These are phyloP conservation scores for Rallus crepitans DNA, from an alignment of 2,797 vertebrate species.

Conservation along the genomic window DNA sequence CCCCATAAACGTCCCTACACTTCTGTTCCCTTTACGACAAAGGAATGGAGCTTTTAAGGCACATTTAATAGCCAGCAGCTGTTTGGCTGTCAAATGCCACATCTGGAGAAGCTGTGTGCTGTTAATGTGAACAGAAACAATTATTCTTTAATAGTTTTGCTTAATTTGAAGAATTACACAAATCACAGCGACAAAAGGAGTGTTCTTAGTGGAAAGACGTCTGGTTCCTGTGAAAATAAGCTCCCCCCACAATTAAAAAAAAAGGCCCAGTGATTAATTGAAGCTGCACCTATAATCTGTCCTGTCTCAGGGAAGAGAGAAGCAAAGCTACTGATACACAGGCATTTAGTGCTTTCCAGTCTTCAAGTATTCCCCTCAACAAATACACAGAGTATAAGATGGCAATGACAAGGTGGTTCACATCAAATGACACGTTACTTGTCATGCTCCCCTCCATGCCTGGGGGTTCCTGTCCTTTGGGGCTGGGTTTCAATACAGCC, in stretches of 20 bases:
- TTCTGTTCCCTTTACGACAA: slow-evolving; percentile 73
- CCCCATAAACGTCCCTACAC: slow-evolving; percentile 71
- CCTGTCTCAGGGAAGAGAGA: neutral
- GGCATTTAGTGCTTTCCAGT: neutral
- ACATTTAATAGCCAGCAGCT: slow-evolving; percentile 76
- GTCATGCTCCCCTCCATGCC: neutral
- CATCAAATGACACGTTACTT: neutral
- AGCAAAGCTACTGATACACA: neutral
- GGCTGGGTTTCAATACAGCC: neutral
- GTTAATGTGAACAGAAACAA: slow-evolving; percentile 62
- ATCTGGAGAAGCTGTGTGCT: slow-evolving; percentile 69
- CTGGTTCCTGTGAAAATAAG: slow-evolving; percentile 9
- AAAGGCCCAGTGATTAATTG: neutral
- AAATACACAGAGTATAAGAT: neutral
- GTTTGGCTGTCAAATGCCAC: slow-evolving; percentile 69
- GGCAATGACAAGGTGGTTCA: neutral
- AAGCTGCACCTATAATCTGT: slow-evolving; percentile 7
- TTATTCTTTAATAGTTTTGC: slow-evolving; percentile 67
- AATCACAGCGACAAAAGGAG: slow-evolving; percentile 20
- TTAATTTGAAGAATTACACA: slow-evolving; percentile 63
- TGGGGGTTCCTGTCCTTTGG: neutral
- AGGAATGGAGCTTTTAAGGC: slow-evolving; percentile 66
- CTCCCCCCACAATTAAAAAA: neutral
- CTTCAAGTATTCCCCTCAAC: neutral
- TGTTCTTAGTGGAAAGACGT: slow-evolving; percentile 50